Percentiles rank a stretch among this genome's conserved stretches.
These are phyloP conservation scores for Drosophila prolongata DNA, from an alignment of 2,888 invertebrate genomes.

Conservation along the genomic window DNA sequence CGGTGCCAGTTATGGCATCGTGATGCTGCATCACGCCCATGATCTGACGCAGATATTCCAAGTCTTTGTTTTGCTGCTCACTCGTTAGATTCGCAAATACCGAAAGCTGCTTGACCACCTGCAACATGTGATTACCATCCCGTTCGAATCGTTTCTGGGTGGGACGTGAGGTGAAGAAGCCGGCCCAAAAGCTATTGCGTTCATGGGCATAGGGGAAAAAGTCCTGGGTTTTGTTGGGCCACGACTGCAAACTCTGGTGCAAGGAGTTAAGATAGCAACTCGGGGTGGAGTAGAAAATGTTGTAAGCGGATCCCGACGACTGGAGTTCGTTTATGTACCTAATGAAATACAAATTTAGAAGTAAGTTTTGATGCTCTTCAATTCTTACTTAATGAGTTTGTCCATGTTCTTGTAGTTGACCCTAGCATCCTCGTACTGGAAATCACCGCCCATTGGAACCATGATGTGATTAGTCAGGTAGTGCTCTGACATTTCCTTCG, in stretches of 20 bases:
- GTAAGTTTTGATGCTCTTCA: rapidly evolving
- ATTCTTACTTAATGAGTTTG: conserved; percentile 91
- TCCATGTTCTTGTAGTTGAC: conserved; percentile 95
- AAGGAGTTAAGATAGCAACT: conserved; percentile 92
- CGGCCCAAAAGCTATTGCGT: conserved; percentile 96
- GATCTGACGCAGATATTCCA: conserved; percentile 86
- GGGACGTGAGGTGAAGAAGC: conserved; percentile 93
- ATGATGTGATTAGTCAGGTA: conserved; percentile 90
- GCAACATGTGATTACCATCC: conserved; percentile 90
- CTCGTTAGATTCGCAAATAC: conserved; percentile 86
- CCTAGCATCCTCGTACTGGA: conserved; percentile 91
- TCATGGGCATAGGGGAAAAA: conserved; percentile 96
- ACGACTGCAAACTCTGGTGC: conserved; percentile 85
- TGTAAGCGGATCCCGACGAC: conserved; percentile 87
- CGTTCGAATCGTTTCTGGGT: conserved; percentile 92
- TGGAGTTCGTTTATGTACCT: conserved; percentile 82
- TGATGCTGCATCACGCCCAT: conserved; percentile 93
- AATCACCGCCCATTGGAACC: conserved; percentile 96
- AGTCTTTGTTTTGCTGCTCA: conserved; percentile 51
- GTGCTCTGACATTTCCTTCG: conserved; percentile 85
- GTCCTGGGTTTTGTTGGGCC: conserved; percentile 92
- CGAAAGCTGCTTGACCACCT: conserved; percentile 91
- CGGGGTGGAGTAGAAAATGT: conserved; percentile 94
- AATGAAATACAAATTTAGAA: no score
- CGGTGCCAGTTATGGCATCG: conserved; percentile 94